Evolutionary conservation across 2,113 vertebrate genomes (phyloP), one percentile per base, ranked within the genome.

Genomic region (Paedocypris sp.): DNA sequence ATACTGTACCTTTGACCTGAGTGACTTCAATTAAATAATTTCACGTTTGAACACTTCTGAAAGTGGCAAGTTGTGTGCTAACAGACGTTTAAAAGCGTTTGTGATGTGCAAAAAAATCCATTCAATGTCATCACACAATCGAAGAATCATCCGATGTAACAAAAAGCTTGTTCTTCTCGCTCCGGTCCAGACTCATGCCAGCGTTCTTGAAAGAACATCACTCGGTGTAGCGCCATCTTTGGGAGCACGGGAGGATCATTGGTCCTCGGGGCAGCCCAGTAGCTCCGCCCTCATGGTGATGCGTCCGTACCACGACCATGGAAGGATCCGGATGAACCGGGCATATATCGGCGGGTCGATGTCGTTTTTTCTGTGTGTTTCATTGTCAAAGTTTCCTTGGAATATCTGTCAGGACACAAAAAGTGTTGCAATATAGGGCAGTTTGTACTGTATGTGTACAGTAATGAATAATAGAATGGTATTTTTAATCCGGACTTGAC

Each of bases 381-480:
- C 87, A 0, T 91, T 91, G 79, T 92, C 89, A 36, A 89, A 89
- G 71, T 92, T 92, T 26, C 90, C 90, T 71, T 90, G 90, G 82
- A 92, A 90, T 52, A 91, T 86, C 89, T 91, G 74, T 31, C 6
- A 13, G 36, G 39, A 61, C 8, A 66, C 4, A 42, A 25, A 39
- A 26, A 25, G n/a, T n/a, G n/a, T n/a, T n/a, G n/a, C n/a, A n/a
- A n/a, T n/a, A n/a, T n/a, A n/a, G n/a, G n/a, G n/a, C n/a, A n/a
- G n/a, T n/a, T n/a, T n/a, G n/a, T n/a, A n/a, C n/a, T n/a, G n/a
- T n/a, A n/a, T n/a, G n/a, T n/a, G n/a, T n/a, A n/a, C n/a, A n/a
- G n/a, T n/a, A n/a, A n/a, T n/a, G n/a, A n/a, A n/a, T n/a, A n/a
- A n/a, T n/a, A n/a, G n/a, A n/a, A n/a, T n/a, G n/a, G n/a, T n/a